Base-by-base conservation (phyloP, 2,888 invertebrate species). In the Sinhomidia bicolor region DNA sequence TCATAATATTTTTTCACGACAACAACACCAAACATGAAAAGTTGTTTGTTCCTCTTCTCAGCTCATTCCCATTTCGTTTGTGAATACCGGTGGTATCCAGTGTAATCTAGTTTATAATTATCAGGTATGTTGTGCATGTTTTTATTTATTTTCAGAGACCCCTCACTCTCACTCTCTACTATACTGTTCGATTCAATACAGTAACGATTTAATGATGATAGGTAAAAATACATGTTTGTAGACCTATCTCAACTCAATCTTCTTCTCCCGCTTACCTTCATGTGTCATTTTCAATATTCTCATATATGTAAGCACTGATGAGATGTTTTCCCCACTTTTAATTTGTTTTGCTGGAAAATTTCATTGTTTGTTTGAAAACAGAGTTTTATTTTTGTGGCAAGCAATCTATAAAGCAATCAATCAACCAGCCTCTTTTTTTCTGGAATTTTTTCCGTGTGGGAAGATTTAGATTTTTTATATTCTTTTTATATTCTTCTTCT, bases 71-170 rank as follows among this genome's bases (percentile, higher is more conserved):
- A 12, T 60, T 60, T 17, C 57, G 29, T 65, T 10, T 36, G 9
- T 36, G 5, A 36, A 36, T 36, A 12, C 68, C 17, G 32, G 68
- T 68, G n/a, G 20, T 82, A 51, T 82, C 82, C 51, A 82, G 82
- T 68, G 68, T 47, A 68, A 82, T 47, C 82, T 68, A 47, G 82
- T 65, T 26, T 47, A 51, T 82, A 82, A 82, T 82, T 82, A 60
- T 41, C 79, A 79, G 79, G 79, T 79, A 79, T 41, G 60, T 41
- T 23, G 5, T 76, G 7, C 26, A 51, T 60, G 79, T 79, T 57
- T 36, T 79, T 57, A 29, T 76, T 20, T 7, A 2, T 65, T 65
- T 65, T 36, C 36, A 17, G 2, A 17, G 47, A n/a, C 10, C 17
- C 54, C 0, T 54, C 17, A 9, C 54, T 26, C 51, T 23, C 47